Conservation (phyloP, 2,888 invertebrate species). For the Pycnomerus fuliginosus region DNA sequence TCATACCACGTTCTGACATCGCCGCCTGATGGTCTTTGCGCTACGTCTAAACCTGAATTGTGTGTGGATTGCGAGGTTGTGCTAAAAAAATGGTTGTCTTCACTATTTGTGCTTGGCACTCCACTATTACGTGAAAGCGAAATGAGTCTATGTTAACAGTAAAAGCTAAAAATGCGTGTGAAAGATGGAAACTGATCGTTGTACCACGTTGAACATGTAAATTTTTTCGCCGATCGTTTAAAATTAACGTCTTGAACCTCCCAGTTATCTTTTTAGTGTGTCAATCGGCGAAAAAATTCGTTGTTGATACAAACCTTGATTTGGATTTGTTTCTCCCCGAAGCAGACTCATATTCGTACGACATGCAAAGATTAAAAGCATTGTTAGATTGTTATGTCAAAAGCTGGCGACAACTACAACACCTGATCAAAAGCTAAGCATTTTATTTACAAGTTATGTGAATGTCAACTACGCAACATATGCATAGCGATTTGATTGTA, state of each 20-base stretch:
- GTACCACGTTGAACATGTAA: no score
- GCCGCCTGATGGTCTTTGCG: slow-evolving; percentile 52
- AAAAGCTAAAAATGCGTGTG: no score
- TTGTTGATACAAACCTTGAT: slow-evolving; percentile 53
- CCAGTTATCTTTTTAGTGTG: no score
- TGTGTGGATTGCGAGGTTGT: slow-evolving; percentile 57
- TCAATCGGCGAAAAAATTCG: no score
- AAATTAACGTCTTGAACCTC: no score
- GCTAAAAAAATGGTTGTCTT: slow-evolving; percentile 55
- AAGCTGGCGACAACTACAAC: slow-evolving; percentile 13
- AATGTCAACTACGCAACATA: no score
- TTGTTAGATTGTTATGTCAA: slow-evolving; percentile 40
- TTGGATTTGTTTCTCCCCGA: slow-evolving; percentile 63
- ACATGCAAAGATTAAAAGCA: slow-evolving; percentile 62
- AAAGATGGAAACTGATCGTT: no score
- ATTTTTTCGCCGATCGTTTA: no score
- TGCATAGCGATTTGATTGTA: slow-evolving; percentile 7
- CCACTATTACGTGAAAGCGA: slow-evolving; percentile 14
- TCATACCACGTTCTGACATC: slow-evolving; percentile 73
- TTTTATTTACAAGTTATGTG: no score
- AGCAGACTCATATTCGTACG: slow-evolving; percentile 69
- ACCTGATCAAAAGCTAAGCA: no score
- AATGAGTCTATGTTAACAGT: no score
- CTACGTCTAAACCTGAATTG: slow-evolving; percentile 53
- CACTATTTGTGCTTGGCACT: slow-evolving; percentile 18